phyloP scores from a whole-genome alignment of 2,888 invertebrate genomes.

The Aquatica leii region DNA sequence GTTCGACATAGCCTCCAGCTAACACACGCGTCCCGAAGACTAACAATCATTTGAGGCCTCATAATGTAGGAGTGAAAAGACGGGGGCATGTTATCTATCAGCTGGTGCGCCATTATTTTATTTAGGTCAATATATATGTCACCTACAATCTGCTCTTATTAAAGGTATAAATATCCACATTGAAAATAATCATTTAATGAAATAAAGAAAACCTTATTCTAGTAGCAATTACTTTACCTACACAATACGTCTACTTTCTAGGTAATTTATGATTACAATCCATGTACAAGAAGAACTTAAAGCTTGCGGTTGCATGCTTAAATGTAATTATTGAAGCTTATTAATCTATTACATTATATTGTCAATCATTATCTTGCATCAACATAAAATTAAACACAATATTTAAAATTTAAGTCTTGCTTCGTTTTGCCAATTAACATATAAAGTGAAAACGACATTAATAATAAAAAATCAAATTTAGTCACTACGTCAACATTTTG shows the following conservation, averaged over 20 bases:
- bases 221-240: too few relatives aligned
- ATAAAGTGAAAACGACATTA: too few relatives aligned
- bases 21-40: conserved; percentile 10
- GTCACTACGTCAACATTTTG: too few relatives aligned
- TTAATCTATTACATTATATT: conserved; percentile 4
- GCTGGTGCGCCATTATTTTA: conserved; percentile 43
- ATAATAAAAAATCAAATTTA: too few relatives aligned
- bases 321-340: conserved; percentile 8
- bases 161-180: conserved; percentile 15
- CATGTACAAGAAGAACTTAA: neutral
- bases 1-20: conserved; percentile 62
- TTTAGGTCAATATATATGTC: conserved; percentile 45
- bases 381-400: neutral
- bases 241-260: neutral
- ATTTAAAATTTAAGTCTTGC: too few relatives aligned
- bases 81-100: conserved; percentile 59
- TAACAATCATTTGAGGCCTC: conserved; percentile 13
- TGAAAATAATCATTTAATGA: neutral
- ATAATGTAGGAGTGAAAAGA: conserved; percentile 47
- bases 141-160: conserved; percentile 32
- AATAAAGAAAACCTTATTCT: too few relatives aligned
- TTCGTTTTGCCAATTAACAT: too few relatives aligned
- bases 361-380: neutral
- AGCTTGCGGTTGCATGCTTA: neutral
- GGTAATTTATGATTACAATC: conserved; percentile 1